These are phyloP conservation scores for Nemotelus nigrinus DNA, from an alignment of 2,888 invertebrate genomes.

Conservation along the genomic window DNA sequence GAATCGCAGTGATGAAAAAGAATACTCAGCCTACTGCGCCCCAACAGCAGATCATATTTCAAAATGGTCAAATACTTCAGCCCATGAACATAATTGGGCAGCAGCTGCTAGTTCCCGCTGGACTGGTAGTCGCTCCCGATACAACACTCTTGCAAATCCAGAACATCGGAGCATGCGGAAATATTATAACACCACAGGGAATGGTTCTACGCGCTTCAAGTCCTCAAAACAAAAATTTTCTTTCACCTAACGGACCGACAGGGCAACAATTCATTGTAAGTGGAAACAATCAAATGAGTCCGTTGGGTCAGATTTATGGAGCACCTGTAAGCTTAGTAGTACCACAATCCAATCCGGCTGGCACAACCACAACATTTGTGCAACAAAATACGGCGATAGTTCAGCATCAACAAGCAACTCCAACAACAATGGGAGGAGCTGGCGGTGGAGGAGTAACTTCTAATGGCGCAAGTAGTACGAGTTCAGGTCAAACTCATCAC, in stretches of 20 bases:
- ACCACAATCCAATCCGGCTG: conserved; percentile 59
- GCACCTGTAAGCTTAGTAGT: conserved; percentile 64
- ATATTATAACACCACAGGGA: conserved; percentile 76
- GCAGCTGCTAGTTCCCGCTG: conserved; percentile 85
- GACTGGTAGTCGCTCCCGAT: conserved; percentile 85
- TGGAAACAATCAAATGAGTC: conserved; percentile 81
- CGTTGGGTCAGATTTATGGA: conserved; percentile 68
- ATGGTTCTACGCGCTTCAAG: conserved; percentile 83
- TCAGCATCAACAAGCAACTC: conserved; percentile 67
- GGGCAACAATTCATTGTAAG: conserved; percentile 78
- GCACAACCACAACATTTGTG: conserved; percentile 76
- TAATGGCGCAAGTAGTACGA: conserved; percentile 52
- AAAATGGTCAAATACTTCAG: conserved; percentile 75
- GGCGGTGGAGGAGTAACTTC: conserved; percentile 48
- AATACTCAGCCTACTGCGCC: conserved; percentile 68
- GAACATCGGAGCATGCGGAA: conserved; percentile 75
- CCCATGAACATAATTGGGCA: conserved; percentile 86
- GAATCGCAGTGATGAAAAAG: conserved; percentile 69
- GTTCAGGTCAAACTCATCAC: conserved; percentile 56
- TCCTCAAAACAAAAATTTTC: conserved; percentile 77
- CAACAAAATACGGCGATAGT: conserved; percentile 88
- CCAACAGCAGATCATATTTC: conserved; percentile 62
- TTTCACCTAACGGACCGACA: conserved; percentile 74
- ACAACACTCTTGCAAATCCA: conserved; percentile 81
- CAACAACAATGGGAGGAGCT: conserved; percentile 7